Conservation (phyloP, 2,888 invertebrate genomes). For the Trissoscelio sp. region DNA sequence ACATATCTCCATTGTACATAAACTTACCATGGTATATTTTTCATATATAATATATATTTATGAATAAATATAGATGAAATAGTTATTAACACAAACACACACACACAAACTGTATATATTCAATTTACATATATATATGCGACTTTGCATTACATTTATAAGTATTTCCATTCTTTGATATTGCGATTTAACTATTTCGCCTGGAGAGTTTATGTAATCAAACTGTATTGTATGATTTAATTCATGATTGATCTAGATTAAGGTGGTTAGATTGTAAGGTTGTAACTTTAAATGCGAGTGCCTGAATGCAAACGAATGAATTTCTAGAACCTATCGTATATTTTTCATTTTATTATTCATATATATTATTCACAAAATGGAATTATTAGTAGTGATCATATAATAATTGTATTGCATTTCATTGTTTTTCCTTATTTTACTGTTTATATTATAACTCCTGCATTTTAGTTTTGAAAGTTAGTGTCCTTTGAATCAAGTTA, state of each 20-base stretch:
- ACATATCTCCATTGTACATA: slow-evolving; percentile 80
- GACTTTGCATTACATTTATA: slow-evolving; percentile 36
- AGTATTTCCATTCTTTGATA: slow-evolving; percentile 61
- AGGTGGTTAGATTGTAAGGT: slow-evolving; percentile 56
- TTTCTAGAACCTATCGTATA: slow-evolving; percentile 36
- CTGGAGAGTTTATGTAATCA: slow-evolving; percentile 72
- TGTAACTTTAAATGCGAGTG: slow-evolving; percentile 26
- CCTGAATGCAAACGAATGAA: slow-evolving; percentile 42
- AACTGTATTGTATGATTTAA: slow-evolving; percentile 76
- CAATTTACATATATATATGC: too few relatives aligned
- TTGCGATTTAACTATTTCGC: slow-evolving; percentile 37
- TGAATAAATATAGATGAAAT: slow-evolving; percentile 74
- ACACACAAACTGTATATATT: too few relatives aligned
- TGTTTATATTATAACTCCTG: too few relatives aligned
- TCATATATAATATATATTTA: slow-evolving; percentile 77
- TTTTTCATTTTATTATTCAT: slow-evolving; percentile 2
- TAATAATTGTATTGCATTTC: too few relatives aligned
- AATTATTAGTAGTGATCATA: too few relatives aligned
- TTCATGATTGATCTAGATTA: slow-evolving; percentile 74
- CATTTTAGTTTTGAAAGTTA: too few relatives aligned
- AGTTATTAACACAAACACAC: slow-evolving; percentile 68
- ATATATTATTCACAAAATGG: too few relatives aligned
- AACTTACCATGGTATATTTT: slow-evolving; percentile 81
- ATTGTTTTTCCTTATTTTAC: background rate
- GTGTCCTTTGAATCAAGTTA: background rate